phyloP scores from a whole-genome alignment of 2,797 vertebrate genomes.

The Spinus olivaceus region DNA sequence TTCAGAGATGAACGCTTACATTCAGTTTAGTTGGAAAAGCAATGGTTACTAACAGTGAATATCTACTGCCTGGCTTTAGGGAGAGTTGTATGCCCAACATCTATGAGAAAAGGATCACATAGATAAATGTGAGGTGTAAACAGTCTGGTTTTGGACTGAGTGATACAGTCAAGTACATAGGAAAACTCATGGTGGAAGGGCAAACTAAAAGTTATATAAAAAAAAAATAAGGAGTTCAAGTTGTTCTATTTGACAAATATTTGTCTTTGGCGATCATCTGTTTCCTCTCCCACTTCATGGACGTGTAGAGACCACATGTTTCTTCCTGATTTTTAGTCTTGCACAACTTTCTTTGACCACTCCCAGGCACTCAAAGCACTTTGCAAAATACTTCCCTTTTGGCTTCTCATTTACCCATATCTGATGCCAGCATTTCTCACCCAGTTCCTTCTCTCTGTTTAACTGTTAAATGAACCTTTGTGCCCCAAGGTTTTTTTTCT shows the following conservation, averaged over 20 bases:
- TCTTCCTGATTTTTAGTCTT: slow-evolving; percentile 42
- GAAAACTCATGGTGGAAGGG: neutral
- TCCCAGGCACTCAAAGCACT: neutral
- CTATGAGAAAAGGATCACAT: neutral
- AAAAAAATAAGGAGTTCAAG: neutral
- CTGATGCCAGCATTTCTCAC: neutral
- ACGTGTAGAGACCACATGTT: neutral
- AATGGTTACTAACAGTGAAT: neutral
- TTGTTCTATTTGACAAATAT: neutral
- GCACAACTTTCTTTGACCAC: neutral
- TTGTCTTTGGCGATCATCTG: neutral
- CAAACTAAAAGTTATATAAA: neutral
- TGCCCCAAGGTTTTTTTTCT: neutral
- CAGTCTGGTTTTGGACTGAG: neutral
- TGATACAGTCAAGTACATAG: neutral
- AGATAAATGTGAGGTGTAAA: neutral
- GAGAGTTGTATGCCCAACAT: neutral
- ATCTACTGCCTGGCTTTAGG: neutral
- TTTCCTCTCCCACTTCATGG: neutral
- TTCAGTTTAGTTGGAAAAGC: neutral
- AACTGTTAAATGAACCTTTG: neutral
- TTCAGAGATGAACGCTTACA: neutral
- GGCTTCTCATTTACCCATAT: neutral
- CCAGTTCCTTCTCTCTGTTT: neutral
- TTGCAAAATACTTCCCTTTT: slow-evolving; percentile 1